Evolutionary conservation across 2,888 invertebrate species (phyloP).

Genomic region (Spodoptera exigua): DNA sequence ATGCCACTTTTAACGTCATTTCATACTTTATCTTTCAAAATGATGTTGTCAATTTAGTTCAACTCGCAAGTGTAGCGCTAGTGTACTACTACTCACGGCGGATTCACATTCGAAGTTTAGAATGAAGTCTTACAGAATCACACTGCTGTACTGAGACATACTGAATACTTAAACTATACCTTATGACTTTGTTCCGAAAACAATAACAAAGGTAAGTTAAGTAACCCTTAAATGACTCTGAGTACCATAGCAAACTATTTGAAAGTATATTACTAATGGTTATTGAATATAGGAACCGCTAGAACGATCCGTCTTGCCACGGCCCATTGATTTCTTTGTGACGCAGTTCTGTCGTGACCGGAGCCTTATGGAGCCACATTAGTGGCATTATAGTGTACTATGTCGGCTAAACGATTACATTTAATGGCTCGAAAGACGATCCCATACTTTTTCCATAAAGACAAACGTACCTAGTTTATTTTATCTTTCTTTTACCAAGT

Average conservation of each 20-base stretch:
- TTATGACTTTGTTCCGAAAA: too few relatives aligned
- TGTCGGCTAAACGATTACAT: constrained; percentile 18
- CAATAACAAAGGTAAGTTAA: too few relatives aligned
- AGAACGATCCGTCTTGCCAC: constrained; percentile 12
- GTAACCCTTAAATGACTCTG: too few relatives aligned
- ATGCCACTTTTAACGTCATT: too few relatives aligned
- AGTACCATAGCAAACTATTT: neutral
- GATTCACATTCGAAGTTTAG: too few relatives aligned
- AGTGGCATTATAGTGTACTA: constrained; percentile 34
- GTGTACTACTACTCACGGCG: too few relatives aligned
- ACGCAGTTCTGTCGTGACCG: constrained; percentile 16
- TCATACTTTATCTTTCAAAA: too few relatives aligned
- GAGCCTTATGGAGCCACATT: constrained; percentile 28
- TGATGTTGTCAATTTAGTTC: too few relatives aligned
- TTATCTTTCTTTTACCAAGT: constrained; percentile 18
- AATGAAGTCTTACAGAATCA: too few relatives aligned
- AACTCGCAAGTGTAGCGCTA: too few relatives aligned
- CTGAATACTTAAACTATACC: too few relatives aligned
- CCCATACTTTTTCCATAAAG: constrained; percentile 21
- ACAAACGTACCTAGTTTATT: constrained; percentile 31
- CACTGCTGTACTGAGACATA: too few relatives aligned
- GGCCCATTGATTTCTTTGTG: constrained; percentile 37
- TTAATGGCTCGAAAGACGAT: constrained; percentile 32
- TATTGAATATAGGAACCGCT: neutral
- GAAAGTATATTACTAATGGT: neutral